These are phyloP conservation scores for Cephus nigrinus DNA, from an alignment of 2,888 invertebrate genomes.

Conservation along the genomic window DNA sequence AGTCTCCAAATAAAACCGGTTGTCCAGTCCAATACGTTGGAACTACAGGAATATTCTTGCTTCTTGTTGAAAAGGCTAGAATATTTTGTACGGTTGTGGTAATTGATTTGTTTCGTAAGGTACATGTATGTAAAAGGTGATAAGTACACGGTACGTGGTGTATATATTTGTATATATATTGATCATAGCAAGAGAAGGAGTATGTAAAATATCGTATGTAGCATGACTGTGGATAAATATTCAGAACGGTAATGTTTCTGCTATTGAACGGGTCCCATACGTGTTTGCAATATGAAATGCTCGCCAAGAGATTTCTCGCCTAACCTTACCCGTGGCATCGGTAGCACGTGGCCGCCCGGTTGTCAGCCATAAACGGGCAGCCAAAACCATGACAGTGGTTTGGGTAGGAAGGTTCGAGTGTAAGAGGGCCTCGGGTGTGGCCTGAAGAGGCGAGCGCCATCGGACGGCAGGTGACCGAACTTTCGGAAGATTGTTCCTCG, in stretches of 20 bases:
- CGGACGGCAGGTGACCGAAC: constrained; percentile 29
- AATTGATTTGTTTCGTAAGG: no score
- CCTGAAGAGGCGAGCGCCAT: constrained; percentile 54
- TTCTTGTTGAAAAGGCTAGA: not conserved
- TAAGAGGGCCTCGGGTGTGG: constrained; percentile 57
- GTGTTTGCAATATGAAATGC: not conserved
- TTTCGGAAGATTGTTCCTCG: not conserved
- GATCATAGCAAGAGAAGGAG: not conserved
- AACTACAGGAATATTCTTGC: not conserved
- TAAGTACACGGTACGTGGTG: not conserved
- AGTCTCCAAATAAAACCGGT: not conserved
- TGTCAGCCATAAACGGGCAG: constrained; percentile 36
- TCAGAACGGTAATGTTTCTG: not conserved
- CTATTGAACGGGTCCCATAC: not conserved
- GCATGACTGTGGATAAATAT: not conserved
- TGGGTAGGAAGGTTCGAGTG: constrained; percentile 20
- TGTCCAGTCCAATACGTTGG: not conserved
- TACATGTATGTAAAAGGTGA: not conserved
- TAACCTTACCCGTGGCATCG: constrained; percentile 43
- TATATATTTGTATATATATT: not conserved
- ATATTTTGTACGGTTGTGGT: not conserved
- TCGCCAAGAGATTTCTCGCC: constrained; percentile 16
- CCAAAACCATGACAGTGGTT: not conserved
- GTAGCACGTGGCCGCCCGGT: constrained; percentile 48
- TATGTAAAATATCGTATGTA: not conserved